Conservation (phyloP, 1,140 invertebrate species). For the Brachionus calyciflorus region DNA sequence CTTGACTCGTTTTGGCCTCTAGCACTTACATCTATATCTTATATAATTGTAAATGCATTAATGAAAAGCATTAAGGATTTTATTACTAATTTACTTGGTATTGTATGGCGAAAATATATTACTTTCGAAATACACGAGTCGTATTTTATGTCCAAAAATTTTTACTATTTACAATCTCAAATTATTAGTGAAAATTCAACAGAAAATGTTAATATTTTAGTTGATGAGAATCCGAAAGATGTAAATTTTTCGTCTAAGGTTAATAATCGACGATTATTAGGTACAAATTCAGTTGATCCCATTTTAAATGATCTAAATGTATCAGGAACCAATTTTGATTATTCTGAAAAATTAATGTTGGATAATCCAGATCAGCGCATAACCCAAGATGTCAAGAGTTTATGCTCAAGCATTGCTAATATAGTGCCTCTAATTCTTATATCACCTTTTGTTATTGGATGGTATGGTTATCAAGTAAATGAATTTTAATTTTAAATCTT, state of each 20-base stretch:
- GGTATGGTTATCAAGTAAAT: conserved; percentile 61
- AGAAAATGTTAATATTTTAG: neutral
- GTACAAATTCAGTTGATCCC: conserved; percentile 52
- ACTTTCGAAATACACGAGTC: neutral
- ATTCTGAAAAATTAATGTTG: neutral
- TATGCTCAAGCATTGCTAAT: conserved; percentile 62
- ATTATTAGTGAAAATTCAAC: neutral
- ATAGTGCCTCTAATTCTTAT: conserved; percentile 63
- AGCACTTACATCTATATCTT: conserved; percentile 55
- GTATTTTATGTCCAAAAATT: conserved; percentile 45
- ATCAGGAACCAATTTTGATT: neutral
- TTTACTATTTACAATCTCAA: conserved; percentile 34
- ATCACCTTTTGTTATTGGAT: conserved; percentile 64
- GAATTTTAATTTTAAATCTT: neutral
- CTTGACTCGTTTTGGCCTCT: conserved; percentile 58
- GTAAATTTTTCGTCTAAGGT: neutral
- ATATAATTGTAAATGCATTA: conserved; percentile 61
- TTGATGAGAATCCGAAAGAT: neutral
- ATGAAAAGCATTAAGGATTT: conserved; percentile 38
- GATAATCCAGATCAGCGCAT: conserved; percentile 63
- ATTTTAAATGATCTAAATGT: neutral
- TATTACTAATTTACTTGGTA: conserved; percentile 23
- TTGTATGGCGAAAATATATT: conserved; percentile 47
- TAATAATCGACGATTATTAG: conserved; percentile 45
- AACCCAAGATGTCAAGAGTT: conserved; percentile 65